Evolutionary conservation across 2,888 invertebrate species (phyloP).

Genomic region (Physocephala rufipes): DNA sequence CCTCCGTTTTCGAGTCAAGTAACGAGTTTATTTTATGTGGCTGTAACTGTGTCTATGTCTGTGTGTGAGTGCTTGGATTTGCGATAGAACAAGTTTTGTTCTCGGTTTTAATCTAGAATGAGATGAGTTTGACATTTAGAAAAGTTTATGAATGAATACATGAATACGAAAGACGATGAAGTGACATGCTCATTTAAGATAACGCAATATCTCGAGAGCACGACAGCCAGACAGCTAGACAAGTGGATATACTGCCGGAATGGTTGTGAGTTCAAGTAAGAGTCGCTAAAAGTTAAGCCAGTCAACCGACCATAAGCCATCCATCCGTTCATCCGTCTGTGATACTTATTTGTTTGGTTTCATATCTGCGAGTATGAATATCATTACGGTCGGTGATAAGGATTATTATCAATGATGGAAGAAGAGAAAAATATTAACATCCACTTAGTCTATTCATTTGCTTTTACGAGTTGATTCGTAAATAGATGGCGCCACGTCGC

Average conservation of each 20-base stretch:
- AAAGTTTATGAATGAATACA: slow-evolving; percentile 9
- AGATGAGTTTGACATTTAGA: not conserved
- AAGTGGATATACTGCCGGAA: not conserved
- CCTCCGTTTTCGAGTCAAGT: not conserved
- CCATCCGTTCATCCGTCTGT: no score
- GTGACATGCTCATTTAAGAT: not conserved
- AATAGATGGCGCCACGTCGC: not conserved
- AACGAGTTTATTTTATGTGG: no score
- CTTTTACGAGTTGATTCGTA: not conserved
- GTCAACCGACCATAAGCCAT: no score
- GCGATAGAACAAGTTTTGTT: not conserved
- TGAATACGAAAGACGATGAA: not conserved
- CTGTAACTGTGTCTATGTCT: not conserved
- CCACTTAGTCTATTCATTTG: no score
- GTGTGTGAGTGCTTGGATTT: no score
- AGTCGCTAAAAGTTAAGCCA: no score
- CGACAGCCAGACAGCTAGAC: no score
- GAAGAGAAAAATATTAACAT: not conserved
- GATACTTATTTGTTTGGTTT: not conserved
- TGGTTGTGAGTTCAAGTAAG: no score
- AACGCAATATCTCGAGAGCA: no score
- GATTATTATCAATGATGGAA: not conserved
- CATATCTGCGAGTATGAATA: not conserved
- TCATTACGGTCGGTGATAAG: not conserved
- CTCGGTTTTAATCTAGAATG: not conserved